Evolutionary conservation across 2,113 vertebrate species (phyloP).

Genomic region (Ivindomyrus marchei): DNA sequence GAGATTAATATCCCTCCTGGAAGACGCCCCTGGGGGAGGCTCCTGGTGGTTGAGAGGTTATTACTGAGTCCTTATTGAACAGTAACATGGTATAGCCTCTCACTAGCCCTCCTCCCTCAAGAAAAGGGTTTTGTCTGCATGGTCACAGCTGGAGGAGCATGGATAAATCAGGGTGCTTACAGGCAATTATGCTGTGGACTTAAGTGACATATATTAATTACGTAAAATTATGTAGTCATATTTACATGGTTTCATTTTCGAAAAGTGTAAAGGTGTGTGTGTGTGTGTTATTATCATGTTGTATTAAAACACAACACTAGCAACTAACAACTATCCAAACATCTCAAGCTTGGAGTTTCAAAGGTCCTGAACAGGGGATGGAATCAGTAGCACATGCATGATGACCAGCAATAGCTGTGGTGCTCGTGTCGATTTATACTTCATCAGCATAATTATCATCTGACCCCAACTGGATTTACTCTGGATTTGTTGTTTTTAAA

Average conservation of each 20-base stretch:
- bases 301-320: neutral
- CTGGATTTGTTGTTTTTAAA: slow-evolving; percentile 29
- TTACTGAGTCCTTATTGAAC: slow-evolving; percentile 27
- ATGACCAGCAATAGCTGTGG: neutral
- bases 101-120: neutral
- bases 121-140: neutral
- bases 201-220: neutral
- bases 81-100: neutral
- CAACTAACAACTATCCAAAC: neutral
- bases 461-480: neutral
- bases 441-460: neutral
- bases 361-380: neutral
- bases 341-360: neutral
- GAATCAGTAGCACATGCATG: neutral
- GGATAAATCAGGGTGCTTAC: neutral
- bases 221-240: neutral
- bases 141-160: neutral
- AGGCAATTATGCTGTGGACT: neutral
- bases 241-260: neutral
- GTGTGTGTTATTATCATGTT: neutral
- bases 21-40: slow-evolving; percentile 20
- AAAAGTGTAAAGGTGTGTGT: neutral
- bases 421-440: neutral
- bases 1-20: slow-evolving; percentile 9
- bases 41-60: slow-evolving; percentile 14